These are phyloP conservation scores for Nemotelus pantherinus DNA, from an alignment of 2,888 invertebrate genomes.

Conservation along the genomic window DNA sequence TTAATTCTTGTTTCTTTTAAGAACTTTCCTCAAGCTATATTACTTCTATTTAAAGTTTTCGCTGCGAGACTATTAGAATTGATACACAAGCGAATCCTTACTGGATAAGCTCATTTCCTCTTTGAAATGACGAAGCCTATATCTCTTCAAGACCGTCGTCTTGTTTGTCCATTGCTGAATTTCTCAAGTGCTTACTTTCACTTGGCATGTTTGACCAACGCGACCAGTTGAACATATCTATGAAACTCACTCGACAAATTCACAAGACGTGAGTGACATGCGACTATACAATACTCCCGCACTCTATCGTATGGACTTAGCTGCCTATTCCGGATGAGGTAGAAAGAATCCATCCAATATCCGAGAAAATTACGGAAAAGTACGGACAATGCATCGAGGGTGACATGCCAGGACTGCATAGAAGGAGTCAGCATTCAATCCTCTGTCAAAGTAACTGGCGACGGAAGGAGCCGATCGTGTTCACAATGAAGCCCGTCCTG, in stretches of 20 bases:
- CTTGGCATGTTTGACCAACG: conserved; percentile 43
- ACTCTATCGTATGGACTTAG: not conserved
- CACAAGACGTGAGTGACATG: not conserved
- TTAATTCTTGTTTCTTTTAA: too few relatives aligned
- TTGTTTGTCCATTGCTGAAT: conserved; percentile 35
- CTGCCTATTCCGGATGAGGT: not conserved
- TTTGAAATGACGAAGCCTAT: not conserved
- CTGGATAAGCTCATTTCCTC: conserved; percentile 5
- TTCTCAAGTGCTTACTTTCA: conserved; percentile 27
- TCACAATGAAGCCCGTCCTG: conserved; percentile 17
- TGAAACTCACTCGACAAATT: conserved; percentile 30
- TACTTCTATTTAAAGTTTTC: too few relatives aligned
- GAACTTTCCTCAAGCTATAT: too few relatives aligned
- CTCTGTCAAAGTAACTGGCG: conserved; percentile 37
- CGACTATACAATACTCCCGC: not conserved
- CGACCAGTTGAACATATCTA: conserved; percentile 36
- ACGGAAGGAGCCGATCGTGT: conserved; percentile 38
- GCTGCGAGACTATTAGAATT: too few relatives aligned
- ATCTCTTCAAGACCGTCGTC: not conserved
- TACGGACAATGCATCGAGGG: not conserved
- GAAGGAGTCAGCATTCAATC: not conserved
- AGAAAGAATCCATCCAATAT: conserved; percentile 23
- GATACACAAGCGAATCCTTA: not conserved
- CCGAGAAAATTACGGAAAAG: conserved; percentile 1
- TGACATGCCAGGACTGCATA: conserved; percentile 2